Evolutionary conservation across 2,113 vertebrate species (phyloP).

Genomic region (Oplegnathus fasciatus): DNA sequence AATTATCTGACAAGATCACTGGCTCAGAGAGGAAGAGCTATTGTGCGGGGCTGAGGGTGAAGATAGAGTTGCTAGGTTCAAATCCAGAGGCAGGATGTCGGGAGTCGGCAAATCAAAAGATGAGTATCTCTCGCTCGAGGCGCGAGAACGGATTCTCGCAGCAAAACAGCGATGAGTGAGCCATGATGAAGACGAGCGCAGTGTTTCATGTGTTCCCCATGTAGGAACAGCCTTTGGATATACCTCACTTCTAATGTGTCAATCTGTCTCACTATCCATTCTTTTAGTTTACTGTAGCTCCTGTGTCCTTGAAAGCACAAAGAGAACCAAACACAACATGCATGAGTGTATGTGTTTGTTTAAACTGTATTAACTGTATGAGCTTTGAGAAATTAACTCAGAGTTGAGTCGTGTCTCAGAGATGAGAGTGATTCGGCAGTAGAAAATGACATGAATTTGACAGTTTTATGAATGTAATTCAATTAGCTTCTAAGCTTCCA

Average conservation of each 20-base stretch:
- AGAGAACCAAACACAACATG: neutral
- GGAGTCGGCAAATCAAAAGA: constrained; percentile 57
- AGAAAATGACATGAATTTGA: neutral
- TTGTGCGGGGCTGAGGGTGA: constrained; percentile 32
- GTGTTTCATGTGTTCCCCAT: constrained; percentile 26
- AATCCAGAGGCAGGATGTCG: constrained; percentile 47
- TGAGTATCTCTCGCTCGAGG: constrained; percentile 33
- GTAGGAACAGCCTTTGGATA: constrained; percentile 3
- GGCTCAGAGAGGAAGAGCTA: constrained; percentile 13
- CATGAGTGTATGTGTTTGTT: neutral
- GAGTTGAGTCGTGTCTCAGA: neutral
- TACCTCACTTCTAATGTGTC: neutral
- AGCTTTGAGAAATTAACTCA: neutral
- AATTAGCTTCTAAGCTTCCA: neutral
- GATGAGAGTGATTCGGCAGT: neutral
- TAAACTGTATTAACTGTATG: neutral
- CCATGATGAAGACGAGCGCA: constrained; percentile 17
- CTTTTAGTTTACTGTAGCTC: neutral
- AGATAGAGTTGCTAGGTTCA: constrained; percentile 35
- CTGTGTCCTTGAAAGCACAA: neutral
- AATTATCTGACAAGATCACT: constrained; percentile 62
- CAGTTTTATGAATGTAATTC: neutral
- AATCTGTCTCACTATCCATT: constrained; percentile 17
- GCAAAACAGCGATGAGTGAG: constrained; percentile 25
- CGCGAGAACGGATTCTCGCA: constrained; percentile 38